Conservation (phyloP, 2,888 invertebrate species). For the Nysson spinosus region DNA sequence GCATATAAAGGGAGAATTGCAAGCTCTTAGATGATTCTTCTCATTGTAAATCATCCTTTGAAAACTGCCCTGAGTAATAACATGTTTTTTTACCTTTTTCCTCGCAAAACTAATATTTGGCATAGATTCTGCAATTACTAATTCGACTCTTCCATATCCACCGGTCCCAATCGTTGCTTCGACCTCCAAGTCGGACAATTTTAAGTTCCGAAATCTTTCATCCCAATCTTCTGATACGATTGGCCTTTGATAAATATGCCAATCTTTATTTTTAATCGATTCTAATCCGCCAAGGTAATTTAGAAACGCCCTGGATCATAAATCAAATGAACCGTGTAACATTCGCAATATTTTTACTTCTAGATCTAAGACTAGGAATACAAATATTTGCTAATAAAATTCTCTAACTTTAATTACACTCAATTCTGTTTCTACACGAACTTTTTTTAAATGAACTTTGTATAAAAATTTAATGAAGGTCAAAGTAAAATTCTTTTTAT, state of each 20-base stretch:
- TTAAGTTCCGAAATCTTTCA: slow-evolving; percentile 82
- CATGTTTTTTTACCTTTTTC: slow-evolving; percentile 82
- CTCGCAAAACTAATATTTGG: slow-evolving; percentile 79
- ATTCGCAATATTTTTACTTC: too few species aligned
- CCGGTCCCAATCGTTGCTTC: slow-evolving; percentile 93
- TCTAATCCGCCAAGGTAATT: slow-evolving; percentile 89
- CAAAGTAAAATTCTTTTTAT: too few species aligned
- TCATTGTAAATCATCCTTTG: slow-evolving; percentile 83
- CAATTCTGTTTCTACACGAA: too few species aligned
- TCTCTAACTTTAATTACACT: too few species aligned
- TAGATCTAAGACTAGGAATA: too few species aligned
- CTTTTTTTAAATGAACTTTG: too few species aligned
- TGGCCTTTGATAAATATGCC: slow-evolving; percentile 28
- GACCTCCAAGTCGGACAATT: slow-evolving; percentile 87
- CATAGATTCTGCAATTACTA: slow-evolving; percentile 75
- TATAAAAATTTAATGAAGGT: too few species aligned
- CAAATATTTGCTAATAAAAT: too few species aligned
- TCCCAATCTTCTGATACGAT: slow-evolving; percentile 20
- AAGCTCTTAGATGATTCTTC: slow-evolving; percentile 82
- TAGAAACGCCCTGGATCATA: slow-evolving; percentile 86
- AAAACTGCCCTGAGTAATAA: slow-evolving; percentile 81
- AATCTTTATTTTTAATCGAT: slow-evolving; percentile 80
- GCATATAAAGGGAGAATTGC: slow-evolving; percentile 84
- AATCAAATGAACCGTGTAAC: too few species aligned
- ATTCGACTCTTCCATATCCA: slow-evolving; percentile 93